Percentiles rank a stretch among this genome's conserved stretches.
Evolutionary conservation across 2,797 vertebrate genomes (phyloP).

Genomic region (Anabacerthia variegaticeps): DNA sequence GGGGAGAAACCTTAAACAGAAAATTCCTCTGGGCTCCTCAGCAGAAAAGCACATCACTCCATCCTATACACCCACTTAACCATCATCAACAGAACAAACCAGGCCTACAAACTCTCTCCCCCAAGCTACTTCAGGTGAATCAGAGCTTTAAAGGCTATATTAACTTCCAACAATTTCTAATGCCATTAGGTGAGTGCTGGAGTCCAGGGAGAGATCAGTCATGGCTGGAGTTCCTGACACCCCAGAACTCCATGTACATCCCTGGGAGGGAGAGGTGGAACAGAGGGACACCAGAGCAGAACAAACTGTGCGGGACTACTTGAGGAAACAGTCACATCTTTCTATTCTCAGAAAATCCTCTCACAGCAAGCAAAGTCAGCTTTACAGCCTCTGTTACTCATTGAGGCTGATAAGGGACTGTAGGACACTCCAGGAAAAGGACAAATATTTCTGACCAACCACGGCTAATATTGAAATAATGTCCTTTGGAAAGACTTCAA

Average conservation of each 20-base stretch:
- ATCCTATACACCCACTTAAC: background rate
- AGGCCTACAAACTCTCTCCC: background rate
- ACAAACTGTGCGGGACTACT: background rate
- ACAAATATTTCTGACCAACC: background rate
- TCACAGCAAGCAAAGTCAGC: background rate
- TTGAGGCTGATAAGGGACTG: background rate
- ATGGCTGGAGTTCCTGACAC: background rate
- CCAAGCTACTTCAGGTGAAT: background rate
- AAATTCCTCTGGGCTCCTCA: background rate
- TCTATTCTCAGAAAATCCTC: constrained; percentile 29
- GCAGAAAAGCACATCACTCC: background rate
- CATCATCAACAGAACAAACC: background rate
- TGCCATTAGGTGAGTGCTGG: background rate
- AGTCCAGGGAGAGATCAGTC: background rate
- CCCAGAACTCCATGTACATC: background rate
- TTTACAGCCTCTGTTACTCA: background rate
- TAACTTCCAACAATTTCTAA: background rate
- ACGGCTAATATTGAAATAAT: background rate
- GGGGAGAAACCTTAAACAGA: background rate
- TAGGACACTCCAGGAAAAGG: background rate
- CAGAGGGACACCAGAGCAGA: background rate
- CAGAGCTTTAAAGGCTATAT: background rate
- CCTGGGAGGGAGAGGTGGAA: background rate
- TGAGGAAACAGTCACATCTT: background rate
- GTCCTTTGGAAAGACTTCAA: background rate